Evolutionary conservation across 2,113 vertebrate species (phyloP).

Genomic region (Centropus bengalensis): DNA sequence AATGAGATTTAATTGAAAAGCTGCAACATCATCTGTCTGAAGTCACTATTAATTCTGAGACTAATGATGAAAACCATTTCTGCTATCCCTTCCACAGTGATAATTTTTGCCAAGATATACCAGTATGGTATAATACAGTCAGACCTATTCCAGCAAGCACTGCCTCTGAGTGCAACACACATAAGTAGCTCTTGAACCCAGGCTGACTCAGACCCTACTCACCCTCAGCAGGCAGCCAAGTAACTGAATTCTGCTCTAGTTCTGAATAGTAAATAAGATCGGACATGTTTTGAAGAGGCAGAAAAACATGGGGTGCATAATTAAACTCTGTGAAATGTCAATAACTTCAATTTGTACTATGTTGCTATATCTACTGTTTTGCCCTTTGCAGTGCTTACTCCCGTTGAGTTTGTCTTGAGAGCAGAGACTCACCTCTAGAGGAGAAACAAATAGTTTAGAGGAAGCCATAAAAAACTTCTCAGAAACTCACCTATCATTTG

Average conservation of each 20-base stretch:
- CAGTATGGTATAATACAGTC: background rate
- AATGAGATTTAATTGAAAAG: slow-evolving; percentile 6
- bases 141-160: background rate
- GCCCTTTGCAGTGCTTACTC: background rate
- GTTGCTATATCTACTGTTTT: background rate
- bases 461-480: background rate
- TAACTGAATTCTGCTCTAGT: background rate
- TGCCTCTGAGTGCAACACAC: background rate
- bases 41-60: background rate
- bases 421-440: background rate
- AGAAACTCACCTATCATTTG: background rate
- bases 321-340: background rate
- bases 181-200: background rate
- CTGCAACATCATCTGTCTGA: background rate
- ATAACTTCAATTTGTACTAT: background rate
- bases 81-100: background rate
- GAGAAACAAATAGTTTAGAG: background rate
- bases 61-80: background rate
- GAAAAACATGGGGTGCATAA: background rate
- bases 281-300: background rate
- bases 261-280: background rate
- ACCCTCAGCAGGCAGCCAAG: background rate
- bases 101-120: background rate
- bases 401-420: background rate
- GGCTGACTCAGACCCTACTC: background rate